Percentiles rank a stretch among this genome's conserved stretches.
Evolutionary conservation across 2,888 invertebrate species (phyloP).

Genomic region (Notodonta ziczac): DNA sequence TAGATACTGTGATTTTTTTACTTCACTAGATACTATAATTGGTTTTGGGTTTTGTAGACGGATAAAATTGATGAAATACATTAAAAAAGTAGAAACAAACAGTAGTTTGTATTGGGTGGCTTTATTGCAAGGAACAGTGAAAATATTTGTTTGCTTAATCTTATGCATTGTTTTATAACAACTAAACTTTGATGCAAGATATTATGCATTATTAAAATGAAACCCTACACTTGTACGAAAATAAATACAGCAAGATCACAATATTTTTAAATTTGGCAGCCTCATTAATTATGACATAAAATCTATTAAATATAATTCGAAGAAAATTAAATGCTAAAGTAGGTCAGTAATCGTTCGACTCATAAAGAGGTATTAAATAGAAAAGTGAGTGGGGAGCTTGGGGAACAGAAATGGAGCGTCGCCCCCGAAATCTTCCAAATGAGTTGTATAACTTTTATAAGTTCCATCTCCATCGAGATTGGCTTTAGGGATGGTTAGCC

Average conservation of each 20-base stretch:
- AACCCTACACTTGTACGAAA: too few relatives aligned
- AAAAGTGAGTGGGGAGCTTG: conserved; percentile 14
- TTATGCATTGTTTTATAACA: too few relatives aligned
- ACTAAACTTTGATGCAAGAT: too few relatives aligned
- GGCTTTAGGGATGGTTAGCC: background rate
- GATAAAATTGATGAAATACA: too few relatives aligned
- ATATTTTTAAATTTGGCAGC: background rate
- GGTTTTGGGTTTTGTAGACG: too few relatives aligned
- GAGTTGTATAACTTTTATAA: conserved; percentile 1
- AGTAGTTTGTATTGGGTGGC: too few relatives aligned
- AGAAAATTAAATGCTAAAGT: background rate
- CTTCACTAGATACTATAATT: background rate
- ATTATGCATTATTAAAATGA: too few relatives aligned
- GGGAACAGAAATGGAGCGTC: conserved; percentile 18
- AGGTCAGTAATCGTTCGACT: background rate
- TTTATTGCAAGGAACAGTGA: too few relatives aligned
- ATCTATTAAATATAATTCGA: background rate
- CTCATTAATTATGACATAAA: background rate
- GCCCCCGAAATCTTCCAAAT: conserved; percentile 10
- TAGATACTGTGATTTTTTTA: background rate
- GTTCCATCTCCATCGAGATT: conserved; percentile 1
- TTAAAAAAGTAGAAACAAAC: too few relatives aligned
- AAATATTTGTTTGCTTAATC: too few relatives aligned
- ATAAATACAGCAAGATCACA: too few relatives aligned
- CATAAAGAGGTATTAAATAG: conserved; percentile 17